phyloP scores from a whole-genome alignment of 2,888 invertebrate genomes.

The Ametastegia equiseti region DNA sequence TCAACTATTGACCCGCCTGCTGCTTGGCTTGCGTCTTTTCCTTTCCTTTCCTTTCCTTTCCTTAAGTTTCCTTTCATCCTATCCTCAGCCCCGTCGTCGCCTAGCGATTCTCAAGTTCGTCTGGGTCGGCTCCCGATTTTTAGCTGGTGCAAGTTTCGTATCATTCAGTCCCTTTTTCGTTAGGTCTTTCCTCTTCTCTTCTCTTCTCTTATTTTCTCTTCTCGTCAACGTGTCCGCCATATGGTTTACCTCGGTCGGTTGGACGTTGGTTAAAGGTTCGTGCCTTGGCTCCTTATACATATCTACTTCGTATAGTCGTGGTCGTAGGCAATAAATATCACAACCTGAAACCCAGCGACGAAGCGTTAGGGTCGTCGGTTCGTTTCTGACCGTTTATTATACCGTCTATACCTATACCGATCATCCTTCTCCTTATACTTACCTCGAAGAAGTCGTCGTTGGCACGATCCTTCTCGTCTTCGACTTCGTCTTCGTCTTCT shows the following conservation, averaged over 20 bases:
- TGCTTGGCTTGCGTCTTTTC: background rate
- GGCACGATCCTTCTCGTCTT: background rate
- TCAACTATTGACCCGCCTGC: constrained; percentile 40
- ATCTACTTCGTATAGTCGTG: too few relatives aligned
- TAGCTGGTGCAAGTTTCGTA: background rate
- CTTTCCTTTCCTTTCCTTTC: background rate
- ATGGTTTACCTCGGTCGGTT: background rate
- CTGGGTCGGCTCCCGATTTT: background rate
- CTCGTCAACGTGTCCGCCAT: background rate
- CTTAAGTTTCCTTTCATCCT: background rate
- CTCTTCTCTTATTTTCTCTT: too few relatives aligned
- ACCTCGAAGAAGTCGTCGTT: constrained; percentile 15
- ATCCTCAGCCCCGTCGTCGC: constrained; percentile 8
- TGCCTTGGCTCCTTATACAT: background rate
- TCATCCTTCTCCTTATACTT: too few relatives aligned
- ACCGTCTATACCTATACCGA: too few relatives aligned
- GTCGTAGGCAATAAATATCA: constrained; percentile 62
- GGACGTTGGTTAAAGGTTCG: background rate
- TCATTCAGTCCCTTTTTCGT: background rate
- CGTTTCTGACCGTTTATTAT: constrained; percentile 41
- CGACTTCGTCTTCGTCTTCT: background rate
- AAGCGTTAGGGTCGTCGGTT: constrained; percentile 55
- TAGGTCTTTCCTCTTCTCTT: too few relatives aligned
- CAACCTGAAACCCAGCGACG: constrained; percentile 59
- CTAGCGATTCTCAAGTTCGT: background rate